phyloP scores from a whole-genome alignment of 64 coral and sea anemone species.

The Actinia equina region DNA sequence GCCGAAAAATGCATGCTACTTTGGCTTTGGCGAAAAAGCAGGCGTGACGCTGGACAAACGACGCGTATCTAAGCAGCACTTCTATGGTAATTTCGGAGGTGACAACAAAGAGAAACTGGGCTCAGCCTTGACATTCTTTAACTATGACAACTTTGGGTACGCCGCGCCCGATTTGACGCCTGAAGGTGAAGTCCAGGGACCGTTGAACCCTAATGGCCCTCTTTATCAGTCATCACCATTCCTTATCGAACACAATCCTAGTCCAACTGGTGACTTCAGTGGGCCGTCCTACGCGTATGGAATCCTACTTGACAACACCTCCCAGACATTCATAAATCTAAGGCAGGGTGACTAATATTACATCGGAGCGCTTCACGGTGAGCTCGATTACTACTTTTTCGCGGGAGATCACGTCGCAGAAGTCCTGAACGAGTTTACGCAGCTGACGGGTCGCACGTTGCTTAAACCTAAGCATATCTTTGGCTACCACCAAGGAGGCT shows the following conservation, averaged over 20 bases:
- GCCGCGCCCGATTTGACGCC: constrained; percentile 70
- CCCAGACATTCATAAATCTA: constrained; percentile 72
- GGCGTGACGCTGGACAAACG: constrained; percentile 66
- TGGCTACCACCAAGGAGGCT: constrained; percentile 78
- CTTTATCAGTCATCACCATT: constrained; percentile 85
- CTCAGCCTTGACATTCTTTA: constrained; percentile 79
- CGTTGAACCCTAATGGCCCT: constrained; percentile 71
- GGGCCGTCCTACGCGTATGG: constrained; percentile 68
- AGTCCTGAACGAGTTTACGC: constrained; percentile 55
- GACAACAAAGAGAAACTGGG: constrained; percentile 54
- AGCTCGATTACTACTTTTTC: constrained; percentile 85
- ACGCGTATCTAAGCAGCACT: constrained; percentile 74
- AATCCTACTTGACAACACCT: constrained; percentile 80
- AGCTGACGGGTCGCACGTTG: constrained; percentile 57
- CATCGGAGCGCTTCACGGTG: constrained; percentile 66
- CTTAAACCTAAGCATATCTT: constrained; percentile 62
- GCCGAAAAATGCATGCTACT: constrained; percentile 58
- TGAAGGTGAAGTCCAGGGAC: constrained; percentile 53
- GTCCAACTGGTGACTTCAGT: constrained; percentile 37
- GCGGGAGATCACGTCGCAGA: constrained; percentile 64
- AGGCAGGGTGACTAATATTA: constrained; percentile 74
- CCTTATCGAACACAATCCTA: constrained; percentile 74
- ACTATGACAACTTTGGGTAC: constrained; percentile 90
- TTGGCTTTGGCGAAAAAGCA: constrained; percentile 73
- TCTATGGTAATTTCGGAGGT: constrained; percentile 64